Base-by-base conservation (phyloP, 1,140 invertebrate species). In the Anagrus nilaparvatae region DNA sequence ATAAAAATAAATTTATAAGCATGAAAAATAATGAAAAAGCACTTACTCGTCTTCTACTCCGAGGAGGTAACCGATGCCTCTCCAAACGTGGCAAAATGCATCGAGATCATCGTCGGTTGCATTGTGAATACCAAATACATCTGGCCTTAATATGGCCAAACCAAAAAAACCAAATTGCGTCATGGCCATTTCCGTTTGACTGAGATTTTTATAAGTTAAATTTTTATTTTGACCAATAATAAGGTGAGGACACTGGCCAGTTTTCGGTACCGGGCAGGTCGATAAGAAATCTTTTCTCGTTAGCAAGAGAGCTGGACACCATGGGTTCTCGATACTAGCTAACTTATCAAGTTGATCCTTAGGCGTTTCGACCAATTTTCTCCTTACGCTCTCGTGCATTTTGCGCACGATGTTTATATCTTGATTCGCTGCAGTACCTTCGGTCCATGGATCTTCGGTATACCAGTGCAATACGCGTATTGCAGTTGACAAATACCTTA, bases 121-220 rank as follows among this genome's bases (percentile, higher is more conserved):
- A 10, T 68, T 31, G 17, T 67, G 55, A 3, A 87, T 63, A 0
- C 84, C 82, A 35, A 87, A 72, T 13, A 67, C 56, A 32, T 76
- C 54, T 0, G 81, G 77, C 20, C 74, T 76, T 5, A 83, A 49
- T 0, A 87, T 52, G 0, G 75, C 61, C 21, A 82, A 72, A 1
- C 85, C 84, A 47, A 91, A 75, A 55, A 92, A 91, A 1, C 79
- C 82, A 47, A 82, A 87, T 53, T 82, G 82, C 0, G 88, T 90
- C 1, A 82, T 47, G 0, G 76, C 75, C 74, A 93, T 76, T 47
- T 91, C 87, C 30, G 76, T 73, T 58, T 94, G 89, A 31, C 59
- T 60, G 2, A 72, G 4, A 50, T 35, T 13, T 56, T 51, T 9
- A 61, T 55, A 4, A 60, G 54, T 19, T 57, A 48, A 43, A 61